These are phyloP conservation scores for Falco cherrug DNA, from an alignment of 2,797 vertebrate species.

Conservation along the genomic window DNA sequence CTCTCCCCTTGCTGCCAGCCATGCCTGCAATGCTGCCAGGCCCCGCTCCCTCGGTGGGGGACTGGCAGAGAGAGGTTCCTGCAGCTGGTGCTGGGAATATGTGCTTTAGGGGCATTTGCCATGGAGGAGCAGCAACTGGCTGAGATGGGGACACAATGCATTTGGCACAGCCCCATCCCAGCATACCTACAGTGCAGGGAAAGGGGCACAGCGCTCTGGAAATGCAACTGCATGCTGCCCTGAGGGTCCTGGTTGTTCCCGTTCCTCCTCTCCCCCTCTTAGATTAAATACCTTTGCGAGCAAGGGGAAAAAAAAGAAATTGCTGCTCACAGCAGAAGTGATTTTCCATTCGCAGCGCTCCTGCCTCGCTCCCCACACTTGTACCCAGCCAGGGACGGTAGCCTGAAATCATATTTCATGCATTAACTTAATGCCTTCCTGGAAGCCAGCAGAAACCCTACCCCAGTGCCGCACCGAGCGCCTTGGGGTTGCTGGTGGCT, in stretches of 20 bases:
- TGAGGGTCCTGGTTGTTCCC: background rate
- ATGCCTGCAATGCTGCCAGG: fast-evolving
- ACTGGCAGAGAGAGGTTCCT: background rate
- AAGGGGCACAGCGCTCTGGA: background rate
- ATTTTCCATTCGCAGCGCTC: conserved; percentile 17
- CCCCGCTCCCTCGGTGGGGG: background rate
- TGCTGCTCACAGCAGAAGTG: conserved; percentile 40
- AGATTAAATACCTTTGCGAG: conserved; percentile 5
- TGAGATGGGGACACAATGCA: fast-evolving
- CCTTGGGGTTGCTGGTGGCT: background rate
- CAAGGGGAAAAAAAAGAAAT: background rate
- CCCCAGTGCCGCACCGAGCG: background rate
- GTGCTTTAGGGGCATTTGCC: background rate
- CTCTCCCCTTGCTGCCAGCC: background rate
- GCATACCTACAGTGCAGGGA: background rate
- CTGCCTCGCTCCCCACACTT: background rate
- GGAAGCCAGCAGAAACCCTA: background rate
- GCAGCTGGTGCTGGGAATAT: background rate
- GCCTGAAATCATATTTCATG: conserved; percentile 34
- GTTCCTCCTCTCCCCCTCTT: background rate
- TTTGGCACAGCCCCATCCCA: fast-evolving
- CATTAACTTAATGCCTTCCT: background rate
- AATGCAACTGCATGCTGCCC: background rate
- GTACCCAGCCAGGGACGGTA: background rate
- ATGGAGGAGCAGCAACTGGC: background rate